Base-by-base conservation (phyloP, 2,888 invertebrate species). In the Zygogramma bicolorata region DNA sequence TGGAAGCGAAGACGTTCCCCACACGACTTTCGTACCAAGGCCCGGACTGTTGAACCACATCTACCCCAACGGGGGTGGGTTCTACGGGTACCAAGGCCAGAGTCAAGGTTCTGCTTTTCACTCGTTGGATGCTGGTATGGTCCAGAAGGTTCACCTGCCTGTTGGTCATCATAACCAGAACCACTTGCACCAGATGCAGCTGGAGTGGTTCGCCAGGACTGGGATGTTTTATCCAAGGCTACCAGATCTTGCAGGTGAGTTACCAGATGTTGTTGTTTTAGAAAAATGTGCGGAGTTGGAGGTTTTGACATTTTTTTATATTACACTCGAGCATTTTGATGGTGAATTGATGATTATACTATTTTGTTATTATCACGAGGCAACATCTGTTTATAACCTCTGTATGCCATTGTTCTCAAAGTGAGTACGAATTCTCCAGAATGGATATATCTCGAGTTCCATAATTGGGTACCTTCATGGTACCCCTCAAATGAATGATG, bases 171-270 rank as follows among this genome's bases (percentile, higher is more conserved):
- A 85, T 73, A 81, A 80, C 63, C 85, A 84, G 68, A 89, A 88
- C 70, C 93, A 93, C 68, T 89, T 94, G 40, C 94, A 94, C 81
- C 94, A 94, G 81, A 92, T 94, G 89, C 95, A 95, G 86, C 89
- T 96, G 76, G 97, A 97, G 86, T 97, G 97, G 93, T 89, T 97
- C 75, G 81, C 97, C 4, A 91, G 97, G 80, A 95, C 96, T 3
- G 97, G 97, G 25, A 96, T 97, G 95, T 92, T 97, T 79, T 97
- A 97, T 84, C 96, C 96, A 49, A 89, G 97, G 84, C 90, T 96
- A 83, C 95, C 96, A 0, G 96, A 96, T 83, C 86, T 96, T 63
- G 92, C 95, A 82, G 95, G 95, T 92, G 79, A 89, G 91, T 87
- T 46, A 8, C 20, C 2, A 18, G 18, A 10, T 1, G 3, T 46